These are phyloP conservation scores for Pristionchus pacificus DNA, from an alignment of 1,140 invertebrate genomes.

Conservation along the genomic window DNA sequence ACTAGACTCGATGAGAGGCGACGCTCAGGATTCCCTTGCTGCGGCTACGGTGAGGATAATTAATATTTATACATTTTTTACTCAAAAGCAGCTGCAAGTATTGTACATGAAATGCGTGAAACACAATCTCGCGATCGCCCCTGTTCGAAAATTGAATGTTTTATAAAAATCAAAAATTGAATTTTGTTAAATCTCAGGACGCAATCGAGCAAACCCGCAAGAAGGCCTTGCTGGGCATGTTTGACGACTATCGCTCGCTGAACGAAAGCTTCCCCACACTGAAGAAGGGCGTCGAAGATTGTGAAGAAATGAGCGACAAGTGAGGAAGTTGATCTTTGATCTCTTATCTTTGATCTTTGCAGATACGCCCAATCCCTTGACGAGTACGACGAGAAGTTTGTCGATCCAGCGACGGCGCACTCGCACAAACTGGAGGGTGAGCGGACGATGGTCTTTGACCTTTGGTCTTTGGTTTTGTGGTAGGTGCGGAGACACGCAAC, in stretches of 20 bases:
- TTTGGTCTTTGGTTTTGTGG: too few relatives aligned
- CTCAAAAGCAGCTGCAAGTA: neutral
- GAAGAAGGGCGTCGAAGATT: conserved; percentile 14
- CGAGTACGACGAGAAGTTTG: conserved; percentile 39
- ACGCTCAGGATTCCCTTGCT: conserved; percentile 34
- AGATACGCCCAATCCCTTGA: conserved; percentile 32
- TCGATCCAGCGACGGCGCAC: conserved; percentile 38
- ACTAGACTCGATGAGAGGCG: conserved; percentile 32
- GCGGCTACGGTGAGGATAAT: conserved; percentile 10
- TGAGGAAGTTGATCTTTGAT: neutral
- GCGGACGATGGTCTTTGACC: too few relatives aligned
- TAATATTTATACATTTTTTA: too few relatives aligned
- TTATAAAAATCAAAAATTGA: too few relatives aligned
- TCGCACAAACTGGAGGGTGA: conserved; percentile 42
- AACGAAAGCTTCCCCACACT: conserved; percentile 17
- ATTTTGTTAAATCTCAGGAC: conserved; percentile 12
- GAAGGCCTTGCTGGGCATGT: conserved; percentile 30
- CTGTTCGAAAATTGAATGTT: too few relatives aligned
- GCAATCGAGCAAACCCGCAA: conserved; percentile 33
- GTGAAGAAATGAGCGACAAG: conserved; percentile 16
- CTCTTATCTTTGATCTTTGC: conserved; percentile 1
- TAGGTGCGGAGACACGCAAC: too few relatives aligned
- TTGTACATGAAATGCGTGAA: neutral
- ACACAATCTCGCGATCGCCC: too few relatives aligned
- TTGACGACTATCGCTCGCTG: conserved; percentile 36